Base-by-base conservation (phyloP, 2,113 vertebrate species). In the Gopherus evgoodei region DNA sequence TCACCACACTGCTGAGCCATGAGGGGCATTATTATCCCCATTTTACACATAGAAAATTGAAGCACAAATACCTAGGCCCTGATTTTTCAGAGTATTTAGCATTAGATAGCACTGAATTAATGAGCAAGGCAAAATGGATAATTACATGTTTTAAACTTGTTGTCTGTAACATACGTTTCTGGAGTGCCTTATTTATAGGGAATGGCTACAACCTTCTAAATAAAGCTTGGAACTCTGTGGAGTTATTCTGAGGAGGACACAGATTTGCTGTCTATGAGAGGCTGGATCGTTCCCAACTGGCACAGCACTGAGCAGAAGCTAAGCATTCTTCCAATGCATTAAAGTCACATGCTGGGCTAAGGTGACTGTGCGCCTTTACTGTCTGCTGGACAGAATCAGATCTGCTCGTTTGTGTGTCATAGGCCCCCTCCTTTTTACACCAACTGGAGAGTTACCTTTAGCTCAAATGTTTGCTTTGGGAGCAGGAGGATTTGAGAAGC, bases 81-180 rank as follows among this genome's bases (percentile, higher is more conserved):
- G 47, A 47, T 47, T 47, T 47, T 47, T 47, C 47, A 47, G 47
- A 47, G 47, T 47, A 47, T 47, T 47, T 47, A 47, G 47, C 47
- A 47, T 47, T 47, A 47, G 47, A 47, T 47, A 47, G 47, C 47
- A 47, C 47, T 54, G 93, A 91, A 96, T 96, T 95, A 93, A 97
- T 94, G 94, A 95, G 93, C 56, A 80, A 95, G 76, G 83, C 90
- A 90, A 96, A 95, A 93, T 94, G 90, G 94, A 94, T 97, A 97
- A 96, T 96, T 88, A 97, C 42, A 91, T 59, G 90, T 62, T 95
- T 96, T 94, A 95, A 93, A 90, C 25, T 0, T 52, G 91, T 52
- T 91, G 90, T 87, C 89, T 82, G 93, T 86, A 75, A 90, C 91
- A 88, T 93, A 76, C 72, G 85, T 89, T 90, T 90, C 87, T 35